Conservation (phyloP, 1,140 invertebrate genomes). For the Apis laboriosa region DNA sequence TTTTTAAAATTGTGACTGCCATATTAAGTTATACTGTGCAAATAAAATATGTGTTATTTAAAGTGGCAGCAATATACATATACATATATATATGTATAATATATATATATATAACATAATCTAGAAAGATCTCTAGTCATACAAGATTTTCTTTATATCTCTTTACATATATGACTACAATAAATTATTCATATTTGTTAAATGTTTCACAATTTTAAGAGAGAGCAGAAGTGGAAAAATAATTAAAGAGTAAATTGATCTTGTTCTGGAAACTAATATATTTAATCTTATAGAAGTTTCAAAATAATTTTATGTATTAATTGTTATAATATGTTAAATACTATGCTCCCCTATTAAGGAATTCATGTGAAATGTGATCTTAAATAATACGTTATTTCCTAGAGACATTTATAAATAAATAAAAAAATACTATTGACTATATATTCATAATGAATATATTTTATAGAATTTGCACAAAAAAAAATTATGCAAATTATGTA, state of each 20-base stretch:
- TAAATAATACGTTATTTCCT: constrained; percentile 35
- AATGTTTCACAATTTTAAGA: constrained; percentile 15
- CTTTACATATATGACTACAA: constrained; percentile 4
- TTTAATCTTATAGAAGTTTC: not conserved
- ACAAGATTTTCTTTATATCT: constrained; percentile 12
- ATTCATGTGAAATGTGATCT: constrained; percentile 35
- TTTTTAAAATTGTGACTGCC: constrained; percentile 11
- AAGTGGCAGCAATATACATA: not conserved
- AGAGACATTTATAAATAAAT: constrained; percentile 43
- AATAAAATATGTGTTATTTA: constrained; percentile 3
- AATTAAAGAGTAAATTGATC: constrained; percentile 29
- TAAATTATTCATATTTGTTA: constrained; percentile 29
- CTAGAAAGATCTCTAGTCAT: constrained; percentile 27
- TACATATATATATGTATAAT: not conserved
- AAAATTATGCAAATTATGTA: constrained; percentile 39
- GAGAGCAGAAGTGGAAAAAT: not conserved
- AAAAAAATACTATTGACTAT: constrained; percentile 24
- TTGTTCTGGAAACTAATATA: not conserved
- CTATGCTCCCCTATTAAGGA: constrained; percentile 8
- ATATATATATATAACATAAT: not conserved
- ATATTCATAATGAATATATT: constrained; percentile 44
- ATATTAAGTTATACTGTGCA: not conserved
- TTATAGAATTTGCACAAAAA: constrained; percentile 44
- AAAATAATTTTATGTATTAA: constrained; percentile 16
- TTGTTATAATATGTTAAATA: constrained; percentile 20